Conservation (phyloP, 1,140 invertebrate species). For the Drosophila quadrilineata region DNA sequence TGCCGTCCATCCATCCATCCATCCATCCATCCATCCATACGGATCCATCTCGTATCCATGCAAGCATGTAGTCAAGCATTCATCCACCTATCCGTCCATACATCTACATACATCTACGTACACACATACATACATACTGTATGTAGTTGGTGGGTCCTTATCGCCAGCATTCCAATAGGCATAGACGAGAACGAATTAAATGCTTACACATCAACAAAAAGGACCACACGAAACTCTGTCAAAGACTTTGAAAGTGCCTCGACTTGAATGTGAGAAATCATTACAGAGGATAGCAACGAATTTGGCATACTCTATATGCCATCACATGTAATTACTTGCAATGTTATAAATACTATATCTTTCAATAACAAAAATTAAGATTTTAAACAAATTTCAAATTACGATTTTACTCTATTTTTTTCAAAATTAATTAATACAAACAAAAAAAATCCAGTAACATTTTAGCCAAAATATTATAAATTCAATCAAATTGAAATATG, state of each 20-base stretch:
- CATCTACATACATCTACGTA: slow-evolving; percentile 21
- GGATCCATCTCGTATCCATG: too few species aligned
- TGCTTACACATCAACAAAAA: slow-evolving; percentile 49
- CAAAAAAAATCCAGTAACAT: too few species aligned
- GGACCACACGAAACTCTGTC: slow-evolving; percentile 43
- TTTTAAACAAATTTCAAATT: too few species aligned
- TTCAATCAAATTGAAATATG: too few species aligned
- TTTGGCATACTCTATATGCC: slow-evolving; percentile 21
- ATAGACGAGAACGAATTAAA: slow-evolving; percentile 63
- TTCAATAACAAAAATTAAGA: too few species aligned
- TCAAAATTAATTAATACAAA: too few species aligned
- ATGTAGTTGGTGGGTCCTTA: slow-evolving; percentile 37
- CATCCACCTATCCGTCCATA: slow-evolving; percentile 14
- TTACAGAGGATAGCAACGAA: too few species aligned
- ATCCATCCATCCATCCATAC: slow-evolving; percentile 4
- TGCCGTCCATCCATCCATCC: background rate
- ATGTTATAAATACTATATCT: background rate
- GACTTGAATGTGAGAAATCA: background rate
- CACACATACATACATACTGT: too few species aligned
- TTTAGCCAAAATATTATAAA: too few species aligned
- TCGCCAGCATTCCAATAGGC: slow-evolving; percentile 51
- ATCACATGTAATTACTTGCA: background rate
- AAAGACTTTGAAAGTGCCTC: slow-evolving; percentile 51
- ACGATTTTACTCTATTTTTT: too few species aligned
- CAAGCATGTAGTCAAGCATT: background rate